These are phyloP conservation scores for Carassius carassius DNA, from an alignment of 2,113 vertebrate species.

Conservation along the genomic window DNA sequence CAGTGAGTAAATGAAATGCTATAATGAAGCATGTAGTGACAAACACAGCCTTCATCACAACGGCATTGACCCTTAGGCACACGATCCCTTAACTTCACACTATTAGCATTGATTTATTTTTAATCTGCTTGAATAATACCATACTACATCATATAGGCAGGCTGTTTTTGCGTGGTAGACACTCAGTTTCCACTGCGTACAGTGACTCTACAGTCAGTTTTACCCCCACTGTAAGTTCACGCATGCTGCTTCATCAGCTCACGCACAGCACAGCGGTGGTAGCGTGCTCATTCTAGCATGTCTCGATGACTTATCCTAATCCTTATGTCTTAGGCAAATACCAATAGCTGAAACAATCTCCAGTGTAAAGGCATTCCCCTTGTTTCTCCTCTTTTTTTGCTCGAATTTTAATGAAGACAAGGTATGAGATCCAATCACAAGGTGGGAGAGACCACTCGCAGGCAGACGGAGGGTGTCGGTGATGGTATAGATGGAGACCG, in stretches of 20 bases:
- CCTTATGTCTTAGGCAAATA: constrained; percentile 57
- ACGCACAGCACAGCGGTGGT: constrained; percentile 32
- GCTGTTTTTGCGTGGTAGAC: neutral
- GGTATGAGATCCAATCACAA: constrained; percentile 64
- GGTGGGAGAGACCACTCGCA: constrained; percentile 67
- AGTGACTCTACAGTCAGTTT: constrained; percentile 39
- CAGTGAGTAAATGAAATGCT: constrained; percentile 14
- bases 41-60: neutral
- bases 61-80: neutral
- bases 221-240: constrained; percentile 44
- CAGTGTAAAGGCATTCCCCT: constrained; percentile 58
- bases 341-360: constrained; percentile 61
- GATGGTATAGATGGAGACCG: constrained; percentile 67
- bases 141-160: constrained; percentile 2
- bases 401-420: constrained; percentile 67
- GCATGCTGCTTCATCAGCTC: constrained; percentile 29
- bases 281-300: constrained; percentile 42
- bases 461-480: constrained; percentile 68
- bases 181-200: constrained; percentile 16
- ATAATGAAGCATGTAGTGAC: neutral
- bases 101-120: constrained; percentile 20
- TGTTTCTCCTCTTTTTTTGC: constrained; percentile 53
- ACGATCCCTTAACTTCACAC: neutral
- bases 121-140: neutral
- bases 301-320: constrained; percentile 45